Percentiles rank a stretch among this genome's conserved stretches.
Evolutionary conservation across 2,888 invertebrate genomes (phyloP).

Genomic region (Strigamia crassipes): DNA sequence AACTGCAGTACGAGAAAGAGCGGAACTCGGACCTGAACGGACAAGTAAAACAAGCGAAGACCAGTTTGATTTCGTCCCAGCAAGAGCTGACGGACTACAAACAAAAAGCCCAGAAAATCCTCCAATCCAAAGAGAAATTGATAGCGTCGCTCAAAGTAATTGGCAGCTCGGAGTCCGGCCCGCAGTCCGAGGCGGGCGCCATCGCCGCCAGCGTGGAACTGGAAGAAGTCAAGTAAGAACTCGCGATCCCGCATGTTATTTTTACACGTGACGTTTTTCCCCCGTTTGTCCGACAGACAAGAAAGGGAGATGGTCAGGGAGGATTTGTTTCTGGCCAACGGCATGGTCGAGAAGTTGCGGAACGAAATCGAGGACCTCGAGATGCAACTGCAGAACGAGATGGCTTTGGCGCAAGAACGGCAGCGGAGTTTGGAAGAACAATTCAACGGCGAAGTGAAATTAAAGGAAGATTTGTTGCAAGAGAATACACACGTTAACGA

Average conservation of each 20-base stretch:
- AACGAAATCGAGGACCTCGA: constrained; percentile 64
- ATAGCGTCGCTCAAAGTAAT: constrained; percentile 66
- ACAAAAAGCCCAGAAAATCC: constrained; percentile 75
- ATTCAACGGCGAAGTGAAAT: constrained; percentile 59
- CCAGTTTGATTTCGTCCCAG: constrained; percentile 59
- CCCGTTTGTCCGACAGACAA: constrained; percentile 55
- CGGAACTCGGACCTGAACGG: constrained; percentile 53
- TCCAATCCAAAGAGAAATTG: constrained; percentile 76
- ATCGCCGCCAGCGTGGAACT: constrained; percentile 62
- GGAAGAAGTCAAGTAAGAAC: constrained; percentile 64
- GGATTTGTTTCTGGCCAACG: constrained; percentile 64
- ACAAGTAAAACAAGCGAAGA: constrained; percentile 59
- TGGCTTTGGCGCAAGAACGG: constrained; percentile 59
- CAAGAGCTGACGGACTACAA: constrained; percentile 75
- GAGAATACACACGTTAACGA: constrained; percentile 60
- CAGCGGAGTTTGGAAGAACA: constrained; percentile 62
- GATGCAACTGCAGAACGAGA: constrained; percentile 61
- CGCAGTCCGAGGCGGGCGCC: constrained; percentile 54
- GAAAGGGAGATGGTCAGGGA: constrained; percentile 66
- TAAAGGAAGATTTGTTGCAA: constrained; percentile 60
- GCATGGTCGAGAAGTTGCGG: constrained; percentile 60
- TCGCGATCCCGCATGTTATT: background rate
- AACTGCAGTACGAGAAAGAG: constrained; percentile 56
- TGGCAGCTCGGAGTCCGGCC: constrained; percentile 48
- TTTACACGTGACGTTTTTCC: background rate